Percentiles rank a stretch among this genome's conserved stretches.
These are phyloP conservation scores for Perdita meconis DNA, from an alignment of 2,888 invertebrate genomes.

Conservation along the genomic window DNA sequence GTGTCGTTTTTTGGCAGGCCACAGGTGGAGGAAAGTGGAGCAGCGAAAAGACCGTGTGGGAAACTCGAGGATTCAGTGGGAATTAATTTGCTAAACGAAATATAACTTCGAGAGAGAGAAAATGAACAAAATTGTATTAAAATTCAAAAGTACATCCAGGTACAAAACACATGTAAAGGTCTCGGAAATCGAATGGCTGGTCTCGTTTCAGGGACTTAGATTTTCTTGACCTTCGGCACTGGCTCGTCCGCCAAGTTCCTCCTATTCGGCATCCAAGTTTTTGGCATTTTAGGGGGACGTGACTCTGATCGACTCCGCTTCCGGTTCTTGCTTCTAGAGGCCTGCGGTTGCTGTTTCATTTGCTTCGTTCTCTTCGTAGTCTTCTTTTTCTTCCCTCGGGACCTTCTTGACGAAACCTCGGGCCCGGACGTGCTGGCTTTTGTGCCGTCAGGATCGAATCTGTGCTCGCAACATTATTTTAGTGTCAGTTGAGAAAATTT, in stretches of 20 bases:
- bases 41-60: conserved; percentile 6
- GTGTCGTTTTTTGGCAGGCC: no score
- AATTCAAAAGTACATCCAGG: not conserved
- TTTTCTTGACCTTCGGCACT: conserved; percentile 71
- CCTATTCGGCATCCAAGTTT: conserved; percentile 68
- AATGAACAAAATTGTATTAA: not conserved
- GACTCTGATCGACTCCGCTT: conserved; percentile 22
- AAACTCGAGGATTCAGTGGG: not conserved
- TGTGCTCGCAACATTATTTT: not conserved
- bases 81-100: no score
- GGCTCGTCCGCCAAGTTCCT: conserved; percentile 74
- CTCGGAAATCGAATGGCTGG: not conserved
- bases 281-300: conserved; percentile 71
- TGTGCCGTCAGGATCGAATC: conserved; percentile 48
- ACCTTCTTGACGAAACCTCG: not conserved
- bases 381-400: conserved; percentile 11
- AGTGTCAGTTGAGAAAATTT: no score
- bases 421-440: conserved; percentile 1
- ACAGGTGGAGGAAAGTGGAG: conserved; percentile 8
- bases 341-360: conserved; percentile 13
- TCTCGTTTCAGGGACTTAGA: not conserved
- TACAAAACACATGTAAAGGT: conserved; percentile 7
- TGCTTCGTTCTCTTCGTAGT: not conserved
- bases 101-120: not conserved
- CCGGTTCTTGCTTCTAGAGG: conserved; percentile 12